Conservation (phyloP, 1,140 invertebrate genomes). For the Calliphora vicina region DNA sequence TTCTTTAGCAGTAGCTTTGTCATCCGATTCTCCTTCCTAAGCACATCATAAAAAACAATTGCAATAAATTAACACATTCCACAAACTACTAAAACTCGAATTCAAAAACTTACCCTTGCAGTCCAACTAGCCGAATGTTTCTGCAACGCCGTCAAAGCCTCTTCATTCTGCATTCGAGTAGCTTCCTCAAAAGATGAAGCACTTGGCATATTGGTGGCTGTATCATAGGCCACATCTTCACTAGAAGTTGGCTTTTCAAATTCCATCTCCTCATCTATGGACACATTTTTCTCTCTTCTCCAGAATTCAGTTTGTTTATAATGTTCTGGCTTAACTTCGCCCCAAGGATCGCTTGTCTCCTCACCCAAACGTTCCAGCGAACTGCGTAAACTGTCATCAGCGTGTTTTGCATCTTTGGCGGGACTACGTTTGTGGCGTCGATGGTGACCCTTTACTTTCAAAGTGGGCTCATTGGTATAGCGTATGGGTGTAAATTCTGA, state of each 20-base stretch:
- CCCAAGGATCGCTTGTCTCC: constrained; percentile 57
- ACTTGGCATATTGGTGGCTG: constrained; percentile 47
- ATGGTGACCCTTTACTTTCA: constrained; percentile 45
- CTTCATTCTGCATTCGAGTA: constrained; percentile 50
- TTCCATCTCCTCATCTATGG: constrained; percentile 57
- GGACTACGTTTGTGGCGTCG: constrained; percentile 58
- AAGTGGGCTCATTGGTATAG: constrained; percentile 53
- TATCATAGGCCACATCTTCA: constrained; percentile 43
- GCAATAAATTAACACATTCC: background rate
- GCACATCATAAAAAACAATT: background rate
- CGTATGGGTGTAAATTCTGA: constrained; percentile 57
- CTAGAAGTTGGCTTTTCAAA: constrained; percentile 45
- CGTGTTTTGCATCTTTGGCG: constrained; percentile 47
- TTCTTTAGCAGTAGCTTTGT: background rate
- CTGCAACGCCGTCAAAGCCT: constrained; percentile 47
- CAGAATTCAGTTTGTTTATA: constrained; percentile 62
- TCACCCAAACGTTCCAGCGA: constrained; percentile 58
- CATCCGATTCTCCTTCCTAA: background rate
- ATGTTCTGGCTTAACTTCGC: constrained; percentile 55
- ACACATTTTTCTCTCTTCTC: constrained; percentile 58
- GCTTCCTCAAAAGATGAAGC: constrained; percentile 57
- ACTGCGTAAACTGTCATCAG: constrained; percentile 33
- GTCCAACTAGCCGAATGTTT: constrained; percentile 13
- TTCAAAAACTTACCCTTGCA: constrained; percentile 17
- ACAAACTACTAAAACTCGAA: too few relatives aligned